phyloP scores from a whole-genome alignment of 2,888 invertebrate species.

The Flexamia atlantica region DNA sequence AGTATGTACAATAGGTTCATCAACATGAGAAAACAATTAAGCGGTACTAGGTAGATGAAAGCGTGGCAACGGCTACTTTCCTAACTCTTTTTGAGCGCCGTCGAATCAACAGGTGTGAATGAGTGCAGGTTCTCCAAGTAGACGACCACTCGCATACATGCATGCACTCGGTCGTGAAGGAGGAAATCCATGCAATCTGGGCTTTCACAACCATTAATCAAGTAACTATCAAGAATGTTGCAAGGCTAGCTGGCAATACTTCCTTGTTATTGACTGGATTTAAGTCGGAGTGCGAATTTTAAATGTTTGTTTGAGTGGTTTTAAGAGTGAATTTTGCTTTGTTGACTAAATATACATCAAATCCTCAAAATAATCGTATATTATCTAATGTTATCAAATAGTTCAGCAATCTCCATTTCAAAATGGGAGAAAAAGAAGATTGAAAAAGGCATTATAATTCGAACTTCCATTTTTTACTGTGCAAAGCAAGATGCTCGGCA shows the following conservation, averaged over 20 bases:
- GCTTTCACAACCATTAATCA: background rate
- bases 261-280: background rate
- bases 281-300: no score
- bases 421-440: no score
- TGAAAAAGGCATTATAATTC: no score
- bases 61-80: constrained; percentile 31
- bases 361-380: no score
- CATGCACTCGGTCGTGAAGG: background rate
- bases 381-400: no score
- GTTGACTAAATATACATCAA: no score
- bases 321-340: no score
- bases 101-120: constrained; percentile 1
- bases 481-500: no score
- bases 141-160: background rate
- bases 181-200: background rate
- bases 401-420: no score
- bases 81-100: background rate
- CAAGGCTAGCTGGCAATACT: background rate
- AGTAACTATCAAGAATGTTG: background rate
- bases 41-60: background rate
- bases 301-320: no score
- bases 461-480: no score
- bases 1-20: background rate
- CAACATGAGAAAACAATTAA: background rate
- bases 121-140: background rate